Base-by-base conservation (phyloP, 2,797 vertebrate species). In the Valencia hispanica region DNA sequence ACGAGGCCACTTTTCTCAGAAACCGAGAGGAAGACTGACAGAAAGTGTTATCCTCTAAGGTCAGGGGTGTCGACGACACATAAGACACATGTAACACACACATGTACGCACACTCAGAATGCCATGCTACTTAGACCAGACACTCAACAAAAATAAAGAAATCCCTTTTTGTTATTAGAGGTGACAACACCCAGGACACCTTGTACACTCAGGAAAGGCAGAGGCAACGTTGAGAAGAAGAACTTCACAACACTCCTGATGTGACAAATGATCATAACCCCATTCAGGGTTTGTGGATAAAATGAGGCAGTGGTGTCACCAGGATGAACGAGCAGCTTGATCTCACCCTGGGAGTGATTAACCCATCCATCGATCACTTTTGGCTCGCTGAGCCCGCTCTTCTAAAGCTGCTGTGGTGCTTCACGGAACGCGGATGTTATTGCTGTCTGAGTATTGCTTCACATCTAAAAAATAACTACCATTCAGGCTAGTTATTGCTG, bases 361-460 rank as follows among this genome's bases (percentile, higher is more conserved):
- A 39, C 34, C 61, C 61, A 39, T 11, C 18, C 12, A 22, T 65
- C 34, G 71, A 53, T 87, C 87, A 78, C 72, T 73, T 48, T 32
- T 39, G 30, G 77, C 77, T 79, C 47, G 18, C 71, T 43, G 73
- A 72, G 76, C 75, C 83, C 47, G 66, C 74, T 74, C 43, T 73
- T 43, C 75, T 41, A 27, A 34, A 14, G 73, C 79, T 72, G 9
- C 43, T 45, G 36, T 12, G 72, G 74, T 41, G 8, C 77, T 79
- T 84, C 47, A 45, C 81, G 86, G 76, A 79, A 87, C 41, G 73
- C 61, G 80, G 89, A 90, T 93, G 91, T 94, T 96, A 96, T 96
- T 96, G 95, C 95, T 95, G 89, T 93, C 91, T 90, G 91, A 93
- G 89, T 96, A 96, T 96, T 96, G 95, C 95, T 95, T 91, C 84